Percentiles rank a stretch among this genome's conserved stretches.
Evolutionary conservation across 2,797 vertebrate genomes (phyloP).

Genomic region (Phataginus tetradactyla): DNA sequence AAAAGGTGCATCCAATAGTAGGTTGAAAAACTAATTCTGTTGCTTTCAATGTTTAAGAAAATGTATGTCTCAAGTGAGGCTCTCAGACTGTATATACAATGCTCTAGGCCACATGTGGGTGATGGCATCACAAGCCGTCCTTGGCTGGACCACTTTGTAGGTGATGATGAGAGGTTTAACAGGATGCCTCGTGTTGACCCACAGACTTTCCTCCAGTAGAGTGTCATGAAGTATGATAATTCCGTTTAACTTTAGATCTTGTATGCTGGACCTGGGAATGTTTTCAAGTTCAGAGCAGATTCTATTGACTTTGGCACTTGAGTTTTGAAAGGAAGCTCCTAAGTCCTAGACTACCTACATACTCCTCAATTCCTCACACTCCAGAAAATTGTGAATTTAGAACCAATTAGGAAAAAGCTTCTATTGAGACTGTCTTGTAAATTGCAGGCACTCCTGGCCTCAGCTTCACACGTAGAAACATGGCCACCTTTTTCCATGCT

Average conservation of each 20-base stretch:
- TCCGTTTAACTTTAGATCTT: slow-evolving; percentile 64
- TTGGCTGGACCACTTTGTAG: neutral
- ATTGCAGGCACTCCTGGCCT: neutral
- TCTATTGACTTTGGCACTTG: neutral
- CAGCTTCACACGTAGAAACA: neutral
- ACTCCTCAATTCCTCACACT: neutral
- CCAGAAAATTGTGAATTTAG: neutral
- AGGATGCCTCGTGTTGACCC: neutral
- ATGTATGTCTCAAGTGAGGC: fast-evolving
- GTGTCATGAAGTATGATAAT: slow-evolving; percentile 1
- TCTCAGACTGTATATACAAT: fast-evolving
- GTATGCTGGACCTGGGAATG: neutral
- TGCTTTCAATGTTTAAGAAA: neutral
- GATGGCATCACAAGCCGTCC: fast-evolving
- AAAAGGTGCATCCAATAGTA: neutral
- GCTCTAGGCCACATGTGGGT: fast-evolving
- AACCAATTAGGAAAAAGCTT: neutral
- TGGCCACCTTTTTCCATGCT: neutral
- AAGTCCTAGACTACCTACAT: neutral
- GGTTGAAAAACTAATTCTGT: neutral
- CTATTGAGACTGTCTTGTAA: neutral
- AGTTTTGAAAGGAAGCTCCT: slow-evolving; percentile 2
- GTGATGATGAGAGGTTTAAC: neutral
- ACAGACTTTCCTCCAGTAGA: neutral
- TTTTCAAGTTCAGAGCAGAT: neutral